These are phyloP conservation scores for Drosophila willistoni DNA, from an alignment of 1,140 invertebrate genomes.

Conservation along the genomic window DNA sequence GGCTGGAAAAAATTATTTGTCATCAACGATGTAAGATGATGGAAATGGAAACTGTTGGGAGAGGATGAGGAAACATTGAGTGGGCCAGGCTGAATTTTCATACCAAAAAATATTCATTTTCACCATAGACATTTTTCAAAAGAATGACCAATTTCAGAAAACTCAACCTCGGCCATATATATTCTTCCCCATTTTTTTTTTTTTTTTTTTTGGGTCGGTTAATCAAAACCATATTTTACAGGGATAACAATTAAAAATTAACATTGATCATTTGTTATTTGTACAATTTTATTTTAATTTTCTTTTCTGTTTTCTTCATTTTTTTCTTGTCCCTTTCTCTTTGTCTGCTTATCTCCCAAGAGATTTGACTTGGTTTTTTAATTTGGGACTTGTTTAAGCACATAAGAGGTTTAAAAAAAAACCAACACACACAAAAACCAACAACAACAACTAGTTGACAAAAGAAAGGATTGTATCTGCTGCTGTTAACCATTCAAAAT, in stretches of 20 bases:
- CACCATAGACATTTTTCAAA: too few species aligned
- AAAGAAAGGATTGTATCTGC: slow-evolving; percentile 13
- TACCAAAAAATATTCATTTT: too few species aligned
- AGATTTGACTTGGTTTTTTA: slow-evolving; percentile 20
- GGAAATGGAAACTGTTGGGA: background rate
- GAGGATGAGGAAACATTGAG: background rate
- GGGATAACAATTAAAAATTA: slow-evolving; percentile 20
- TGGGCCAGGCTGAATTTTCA: too few species aligned
- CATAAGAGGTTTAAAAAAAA: slow-evolving; percentile 20
- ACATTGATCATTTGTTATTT: slow-evolving; percentile 22
- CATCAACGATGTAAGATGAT: slow-evolving; percentile 2
- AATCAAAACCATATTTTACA: slow-evolving; percentile 8
- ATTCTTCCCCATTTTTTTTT: too few species aligned
- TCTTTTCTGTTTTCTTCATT: background rate
- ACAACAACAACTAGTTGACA: slow-evolving; percentile 1
- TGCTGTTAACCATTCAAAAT: background rate
- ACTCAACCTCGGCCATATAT: background rate
- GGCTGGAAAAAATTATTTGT: slow-evolving; percentile 2
- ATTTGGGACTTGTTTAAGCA: slow-evolving; percentile 18
- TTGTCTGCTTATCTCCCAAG: slow-evolving; percentile 8
- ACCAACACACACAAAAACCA: too few species aligned
- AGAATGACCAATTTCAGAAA: background rate
- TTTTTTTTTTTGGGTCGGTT: background rate
- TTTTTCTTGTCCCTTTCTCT: background rate
- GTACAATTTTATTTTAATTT: slow-evolving; percentile 22